Evolutionary conservation across 1,140 invertebrate species (phyloP), one percentile per base, ranked within the genome.

Genomic region (Phortica variegata): DNA sequence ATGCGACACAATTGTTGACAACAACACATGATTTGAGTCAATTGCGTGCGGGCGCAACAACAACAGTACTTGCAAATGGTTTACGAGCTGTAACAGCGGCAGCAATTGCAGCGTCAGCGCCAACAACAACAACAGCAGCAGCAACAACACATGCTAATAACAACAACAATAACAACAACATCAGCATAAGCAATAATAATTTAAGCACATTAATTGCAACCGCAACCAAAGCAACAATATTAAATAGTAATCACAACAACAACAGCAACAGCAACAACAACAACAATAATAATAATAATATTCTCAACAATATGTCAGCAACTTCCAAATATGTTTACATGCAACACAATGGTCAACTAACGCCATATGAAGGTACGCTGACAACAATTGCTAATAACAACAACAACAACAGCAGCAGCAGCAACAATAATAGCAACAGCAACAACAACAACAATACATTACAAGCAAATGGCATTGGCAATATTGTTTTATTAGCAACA

Each of bases 281-380:
- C 31, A 43, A n/a, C 17, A 45, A 19, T 33, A 20, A 38, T 21
- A 42, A 36, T 33, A 36, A 40, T 15, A 43, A 50, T 50, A 50
- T 33, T 45, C 40, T 36, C 42, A 52, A 48, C 47, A 65, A 47
- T 36, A 54, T 53, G 49, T 40, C 53, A 33, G 45, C 66, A 37
- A 58, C 56, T 42, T 69, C 73, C 3, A 73, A 75, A 52, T 75
- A 65, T 43, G 59, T 75, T n/a, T 57, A 75, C 20, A 40, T 75
- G 43, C 73, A 75, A 41, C 65, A 65, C 26, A 74, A 65, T 39
- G 57, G 53, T 41, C 60, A 56, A 19, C 72, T 52, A 36, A 58
- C 65, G 5, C 51, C 71, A 16, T 72, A 70, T 33, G 68, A 72
- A 34, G 56, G 54, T n/a, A 5, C 23, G 10, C 10, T 26, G 23